These are phyloP conservation scores for Pachyrhynchus sulphureomaculatus DNA, from an alignment of 1,140 invertebrate genomes.

Conservation along the genomic window DNA sequence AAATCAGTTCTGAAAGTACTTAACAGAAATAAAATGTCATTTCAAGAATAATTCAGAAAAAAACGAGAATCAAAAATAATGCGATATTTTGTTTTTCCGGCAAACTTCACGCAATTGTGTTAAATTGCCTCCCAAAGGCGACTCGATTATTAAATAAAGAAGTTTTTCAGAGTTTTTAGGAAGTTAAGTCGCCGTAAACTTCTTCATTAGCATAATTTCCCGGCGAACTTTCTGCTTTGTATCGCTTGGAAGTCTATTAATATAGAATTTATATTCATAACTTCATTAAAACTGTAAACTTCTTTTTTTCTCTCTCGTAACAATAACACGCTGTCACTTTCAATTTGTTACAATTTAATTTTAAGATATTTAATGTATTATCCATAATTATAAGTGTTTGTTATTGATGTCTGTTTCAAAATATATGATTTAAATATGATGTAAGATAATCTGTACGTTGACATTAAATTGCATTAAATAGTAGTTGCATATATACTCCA, in stretches of 20 bases:
- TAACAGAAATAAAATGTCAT: no score
- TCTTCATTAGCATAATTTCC: conserved; percentile 28
- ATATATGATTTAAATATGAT: no score
- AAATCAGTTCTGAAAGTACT: no score
- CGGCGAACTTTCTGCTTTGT: conserved; percentile 9
- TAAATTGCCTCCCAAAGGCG: conserved; percentile 9
- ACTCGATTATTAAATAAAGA: conserved; percentile 30
- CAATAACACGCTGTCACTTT: neutral
- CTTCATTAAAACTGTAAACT: conserved; percentile 16
- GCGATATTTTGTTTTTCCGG: neutral
- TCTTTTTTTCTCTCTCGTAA: neutral
- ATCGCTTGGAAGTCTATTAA: conserved; percentile 16
- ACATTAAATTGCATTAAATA: no score
- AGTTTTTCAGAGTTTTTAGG: conserved; percentile 26
- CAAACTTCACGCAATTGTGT: conserved; percentile 8
- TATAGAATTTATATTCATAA: conserved; percentile 25
- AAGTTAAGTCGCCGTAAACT: conserved; percentile 27
- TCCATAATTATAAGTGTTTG: no score
- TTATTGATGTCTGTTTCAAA: no score
- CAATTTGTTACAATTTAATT: no score
- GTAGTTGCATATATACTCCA: no score
- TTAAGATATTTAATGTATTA: no score
- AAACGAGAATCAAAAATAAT: no score
- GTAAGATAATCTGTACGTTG: no score
- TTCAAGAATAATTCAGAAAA: no score